A percentile compares a stretch with the other conserved stretches of the same genome.
These are phyloP conservation scores for Cirrhinus molitorella DNA, from an alignment of 2,797 vertebrate species.

Conservation along the genomic window DNA sequence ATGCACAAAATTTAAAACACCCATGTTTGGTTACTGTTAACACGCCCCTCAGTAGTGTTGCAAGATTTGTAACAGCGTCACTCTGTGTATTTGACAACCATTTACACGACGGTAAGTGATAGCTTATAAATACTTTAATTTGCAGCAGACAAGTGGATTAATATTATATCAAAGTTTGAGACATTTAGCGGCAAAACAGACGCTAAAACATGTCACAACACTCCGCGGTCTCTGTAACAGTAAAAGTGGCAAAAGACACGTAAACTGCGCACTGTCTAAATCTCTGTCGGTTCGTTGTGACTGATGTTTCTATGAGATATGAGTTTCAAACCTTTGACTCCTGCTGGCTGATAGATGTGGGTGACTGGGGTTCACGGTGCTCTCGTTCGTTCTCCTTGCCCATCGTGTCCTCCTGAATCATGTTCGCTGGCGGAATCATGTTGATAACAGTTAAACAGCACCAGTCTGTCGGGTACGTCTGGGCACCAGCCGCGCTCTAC, in stretches of 20 bases:
- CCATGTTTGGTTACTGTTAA: not conserved
- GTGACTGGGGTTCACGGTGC: constrained; percentile 76
- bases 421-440: constrained; percentile 82
- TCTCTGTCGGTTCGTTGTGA: not conserved
- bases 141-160: not conserved
- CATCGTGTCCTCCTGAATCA: constrained; percentile 75
- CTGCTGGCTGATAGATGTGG: constrained; percentile 73
- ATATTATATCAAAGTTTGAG: not conserved
- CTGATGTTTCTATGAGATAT: not conserved
- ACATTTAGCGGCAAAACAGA: not conserved
- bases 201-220: not conserved
- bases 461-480: constrained; percentile 27
- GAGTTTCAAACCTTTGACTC: constrained; percentile 81
- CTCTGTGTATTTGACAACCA: not conserved
- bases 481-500: constrained; percentile 38
- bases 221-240: not conserved
- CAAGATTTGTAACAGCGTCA: not conserved
- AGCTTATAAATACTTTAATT: not conserved
- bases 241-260: not conserved
- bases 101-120: not conserved
- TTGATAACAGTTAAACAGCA: constrained; percentile 50
- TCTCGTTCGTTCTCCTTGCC: constrained; percentile 76
- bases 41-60: not conserved
- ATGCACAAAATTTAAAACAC: not conserved
- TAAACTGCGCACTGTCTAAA: not conserved